Evolutionary conservation across 2,888 invertebrate species (phyloP), one percentile per base, ranked within the genome.

Genomic region (Ptilodon capucinus): DNA sequence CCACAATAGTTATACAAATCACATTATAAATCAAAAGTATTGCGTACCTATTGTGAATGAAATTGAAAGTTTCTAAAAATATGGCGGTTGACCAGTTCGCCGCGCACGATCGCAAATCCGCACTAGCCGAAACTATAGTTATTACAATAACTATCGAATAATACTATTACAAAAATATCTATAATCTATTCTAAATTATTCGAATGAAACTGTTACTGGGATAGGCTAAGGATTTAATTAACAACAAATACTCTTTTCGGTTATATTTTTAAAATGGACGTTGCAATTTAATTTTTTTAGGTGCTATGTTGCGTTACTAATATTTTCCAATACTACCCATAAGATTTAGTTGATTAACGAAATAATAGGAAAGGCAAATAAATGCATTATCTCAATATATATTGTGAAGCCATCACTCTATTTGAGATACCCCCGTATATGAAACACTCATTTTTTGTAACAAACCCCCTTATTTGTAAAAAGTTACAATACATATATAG

Each of bases 81-180:
- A n/a, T n/a, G n/a, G n/a, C n/a, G n/a, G n/a, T n/a, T n/a, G n/a
- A n/a, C 45, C 51, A 60, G 51, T 48, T 39, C 17, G n/a, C 45
- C 6, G 14, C 54, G 62, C 61, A 68, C 64, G 60, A 68, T 65
- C 63, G 52, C 73, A 70, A 75, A 77, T 75, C 60, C 61, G 64
- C 67, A 68, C 76, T 58, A 57, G 65, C 57, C 44, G 61, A 74
- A 71, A 71, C 69, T 71, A 78, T 71, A 61, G 72, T 74, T 61
- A 78, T 82, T 74, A 81, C 74, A 80, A 77, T 74, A 81, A 71
- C 81, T 87, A 86, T 81, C 76, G 81, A 86, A 82, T 83, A 81
- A 83, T 81, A 85, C 84, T 86, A 86, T 89, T 90, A 90, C 76
- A 90, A 91, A 91, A 89, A 90, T 90, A 90, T 88, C 84, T 89